Percentiles rank a stretch among this genome's conserved stretches.
Conservation (phyloP, 2,797 vertebrate species). For the Sebastes vulpes region DNA sequence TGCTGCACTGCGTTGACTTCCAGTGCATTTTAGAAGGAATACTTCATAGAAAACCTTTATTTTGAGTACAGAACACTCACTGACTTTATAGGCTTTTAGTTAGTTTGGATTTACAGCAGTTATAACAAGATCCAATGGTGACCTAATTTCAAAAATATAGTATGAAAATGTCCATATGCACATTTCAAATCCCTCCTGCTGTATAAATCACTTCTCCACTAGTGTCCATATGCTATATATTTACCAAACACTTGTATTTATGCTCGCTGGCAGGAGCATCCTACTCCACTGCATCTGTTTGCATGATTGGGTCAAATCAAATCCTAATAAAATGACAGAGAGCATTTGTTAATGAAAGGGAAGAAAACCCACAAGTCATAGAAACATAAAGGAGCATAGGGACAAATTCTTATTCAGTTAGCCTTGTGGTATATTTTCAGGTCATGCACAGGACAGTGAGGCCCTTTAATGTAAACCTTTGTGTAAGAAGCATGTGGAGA, state of each 20-base stretch:
- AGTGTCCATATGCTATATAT: not conserved
- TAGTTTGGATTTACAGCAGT: conserved; percentile 1
- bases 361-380: not conserved
- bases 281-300: not conserved
- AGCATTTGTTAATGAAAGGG: not conserved
- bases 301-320: not conserved
- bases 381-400: not conserved
- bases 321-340: not conserved
- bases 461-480: too few species aligned
- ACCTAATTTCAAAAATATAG: not conserved
- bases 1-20: not conserved
- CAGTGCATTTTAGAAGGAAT: not conserved
- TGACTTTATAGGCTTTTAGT: not conserved
- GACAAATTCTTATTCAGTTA: not conserved
- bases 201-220: not conserved
- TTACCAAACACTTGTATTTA: not conserved
- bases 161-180: not conserved
- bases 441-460: too few species aligned
- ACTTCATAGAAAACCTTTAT: not conserved
- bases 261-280: not conserved
- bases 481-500: too few species aligned
- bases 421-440: too few species aligned
- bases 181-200: not conserved
- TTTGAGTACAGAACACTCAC: not conserved
- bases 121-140: not conserved